Evolutionary conservation across 2,113 vertebrate genomes (phyloP).

Genomic region (Pseudopodoces humilis): DNA sequence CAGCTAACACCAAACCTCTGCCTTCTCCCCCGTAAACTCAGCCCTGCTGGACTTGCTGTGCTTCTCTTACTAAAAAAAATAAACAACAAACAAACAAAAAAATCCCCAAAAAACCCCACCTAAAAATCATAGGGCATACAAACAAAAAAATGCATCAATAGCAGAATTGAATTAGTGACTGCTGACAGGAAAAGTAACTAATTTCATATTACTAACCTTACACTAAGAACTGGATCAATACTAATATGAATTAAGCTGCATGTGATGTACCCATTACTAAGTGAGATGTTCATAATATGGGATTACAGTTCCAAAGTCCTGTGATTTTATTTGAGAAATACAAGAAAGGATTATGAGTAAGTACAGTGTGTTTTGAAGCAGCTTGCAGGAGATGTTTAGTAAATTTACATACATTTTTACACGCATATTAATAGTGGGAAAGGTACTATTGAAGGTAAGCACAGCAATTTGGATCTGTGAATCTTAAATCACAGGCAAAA

Average conservation of each 20-base stretch:
- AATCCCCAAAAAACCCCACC: too few species aligned
- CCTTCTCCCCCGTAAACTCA: background rate
- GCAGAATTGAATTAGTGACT: background rate
- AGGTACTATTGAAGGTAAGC: background rate
- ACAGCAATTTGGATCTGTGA: background rate
- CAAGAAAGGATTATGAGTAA: background rate
- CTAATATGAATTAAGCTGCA: background rate
- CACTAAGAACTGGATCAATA: background rate
- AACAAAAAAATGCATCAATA: background rate
- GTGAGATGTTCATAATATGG: background rate
- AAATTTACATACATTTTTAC: background rate
- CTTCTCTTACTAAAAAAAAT: background rate
- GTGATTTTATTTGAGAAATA: background rate
- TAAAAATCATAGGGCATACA: background rate
- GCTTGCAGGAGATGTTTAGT: background rate
- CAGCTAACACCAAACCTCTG: background rate
- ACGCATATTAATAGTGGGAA: background rate
- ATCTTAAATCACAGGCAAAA: background rate
- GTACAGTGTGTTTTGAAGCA: background rate
- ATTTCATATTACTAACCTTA: background rate
- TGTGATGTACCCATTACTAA: background rate
- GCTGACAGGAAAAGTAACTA: background rate
- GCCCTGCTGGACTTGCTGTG: accelerated
- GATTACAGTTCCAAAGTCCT: background rate
- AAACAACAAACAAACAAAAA: too few species aligned